Evolutionary conservation across 1,140 invertebrate species (phyloP).

Genomic region (Drosophila kurseongensis): DNA sequence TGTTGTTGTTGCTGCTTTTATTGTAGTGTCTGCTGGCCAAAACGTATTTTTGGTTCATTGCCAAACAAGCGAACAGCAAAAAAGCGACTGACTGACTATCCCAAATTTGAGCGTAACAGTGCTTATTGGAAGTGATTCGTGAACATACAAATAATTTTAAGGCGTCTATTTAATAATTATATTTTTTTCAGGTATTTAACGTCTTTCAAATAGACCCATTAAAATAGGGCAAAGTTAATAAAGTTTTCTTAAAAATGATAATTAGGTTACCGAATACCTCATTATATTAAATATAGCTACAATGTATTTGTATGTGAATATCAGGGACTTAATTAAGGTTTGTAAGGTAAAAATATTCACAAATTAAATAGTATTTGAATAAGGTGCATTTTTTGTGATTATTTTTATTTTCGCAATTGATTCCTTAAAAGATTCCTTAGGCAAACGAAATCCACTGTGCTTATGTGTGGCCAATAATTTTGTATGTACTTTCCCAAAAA

Average conservation of each 20-base stretch:
- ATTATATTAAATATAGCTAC: no score
- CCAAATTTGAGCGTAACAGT: constrained; percentile 16
- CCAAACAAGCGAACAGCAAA: constrained; percentile 58
- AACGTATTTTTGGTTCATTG: constrained; percentile 71
- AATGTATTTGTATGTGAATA: no score
- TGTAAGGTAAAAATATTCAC: no score
- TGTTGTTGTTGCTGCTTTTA: constrained; percentile 53
- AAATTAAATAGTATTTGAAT: no score
- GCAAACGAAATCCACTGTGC: background rate
- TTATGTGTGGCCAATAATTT: constrained; percentile 49
- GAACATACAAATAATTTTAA: background rate
- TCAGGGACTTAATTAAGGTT: no score
- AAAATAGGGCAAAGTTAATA: no score
- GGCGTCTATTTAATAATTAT: no score
- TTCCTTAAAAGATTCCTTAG: background rate
- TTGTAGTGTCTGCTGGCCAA: constrained; percentile 33
- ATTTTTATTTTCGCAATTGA: background rate
- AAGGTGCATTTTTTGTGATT: no score
- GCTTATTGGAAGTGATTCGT: background rate
- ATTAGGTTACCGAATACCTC: no score
- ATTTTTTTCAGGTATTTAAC: background rate
- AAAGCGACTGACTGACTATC: constrained; percentile 22
- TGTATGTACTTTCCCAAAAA: constrained; percentile 55
- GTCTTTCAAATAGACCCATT: background rate
- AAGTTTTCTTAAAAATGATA: no score